Conservation (phyloP, 2,113 vertebrate species). For the Amia ocellicauda region DNA sequence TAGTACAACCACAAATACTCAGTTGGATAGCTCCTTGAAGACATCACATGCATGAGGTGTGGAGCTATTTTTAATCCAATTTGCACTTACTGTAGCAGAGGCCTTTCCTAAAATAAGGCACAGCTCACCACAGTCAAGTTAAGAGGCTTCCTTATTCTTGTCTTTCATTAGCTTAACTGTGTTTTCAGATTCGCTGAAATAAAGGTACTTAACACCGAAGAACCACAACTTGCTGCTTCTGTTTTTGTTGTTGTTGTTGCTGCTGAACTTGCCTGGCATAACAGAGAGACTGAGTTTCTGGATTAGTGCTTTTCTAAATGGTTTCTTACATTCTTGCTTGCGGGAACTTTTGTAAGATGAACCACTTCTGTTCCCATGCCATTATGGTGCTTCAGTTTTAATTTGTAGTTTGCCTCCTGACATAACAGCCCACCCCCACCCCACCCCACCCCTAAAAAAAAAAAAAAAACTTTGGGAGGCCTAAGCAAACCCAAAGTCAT, state of each 20-base stretch:
- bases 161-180: not conserved
- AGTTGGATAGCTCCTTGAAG: not conserved
- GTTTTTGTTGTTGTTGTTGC: no score
- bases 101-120: not conserved
- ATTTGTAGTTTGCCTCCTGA: conserved; percentile 22
- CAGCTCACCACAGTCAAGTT: not conserved
- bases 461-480: conserved; percentile 14
- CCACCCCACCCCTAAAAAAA: conserved; percentile 20
- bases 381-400: conserved; percentile 44
- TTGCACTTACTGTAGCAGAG: not conserved
- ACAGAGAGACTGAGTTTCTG: no score
- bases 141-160: not conserved
- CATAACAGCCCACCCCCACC: conserved; percentile 23
- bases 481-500: conserved; percentile 32
- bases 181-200: not conserved
- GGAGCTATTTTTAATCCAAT: conserved; percentile 10
- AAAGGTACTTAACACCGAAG: not conserved
- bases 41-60: not conserved
- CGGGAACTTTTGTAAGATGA: no score
- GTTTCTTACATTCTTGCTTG: no score
- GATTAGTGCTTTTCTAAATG: no score
- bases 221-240: not conserved
- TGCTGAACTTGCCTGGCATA: no score
- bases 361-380: conserved; percentile 36
- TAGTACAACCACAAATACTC: not conserved